phyloP scores from a whole-genome alignment of 2,888 invertebrate species.

The Amphimallon solstitiale region DNA sequence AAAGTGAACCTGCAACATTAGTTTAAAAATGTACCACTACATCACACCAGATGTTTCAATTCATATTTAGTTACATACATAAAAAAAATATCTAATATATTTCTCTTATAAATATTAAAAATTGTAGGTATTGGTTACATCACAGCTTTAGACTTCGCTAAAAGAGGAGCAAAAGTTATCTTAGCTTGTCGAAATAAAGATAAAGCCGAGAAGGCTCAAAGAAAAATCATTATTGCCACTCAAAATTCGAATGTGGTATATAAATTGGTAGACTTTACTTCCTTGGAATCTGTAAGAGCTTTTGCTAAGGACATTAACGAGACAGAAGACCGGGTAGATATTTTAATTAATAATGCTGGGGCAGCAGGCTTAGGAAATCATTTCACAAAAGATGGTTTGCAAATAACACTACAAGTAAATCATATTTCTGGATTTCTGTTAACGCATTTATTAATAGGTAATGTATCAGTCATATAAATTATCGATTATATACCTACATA shows the following conservation, averaged over 20 bases:
- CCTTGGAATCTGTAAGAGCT: conserved; percentile 66
- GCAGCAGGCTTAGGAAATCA: conserved; percentile 63
- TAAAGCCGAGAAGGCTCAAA: conserved; percentile 39
- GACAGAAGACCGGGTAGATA: conserved; percentile 67
- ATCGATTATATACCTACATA: too few species aligned
- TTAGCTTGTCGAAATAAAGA: conserved; percentile 64
- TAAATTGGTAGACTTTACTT: conserved; percentile 66
- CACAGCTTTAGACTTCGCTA: conserved; percentile 60
- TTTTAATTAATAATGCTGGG: conserved; percentile 74
- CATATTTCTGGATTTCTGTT: conserved; percentile 64
- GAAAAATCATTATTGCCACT: conserved; percentile 52
- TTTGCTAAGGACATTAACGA: conserved; percentile 70
- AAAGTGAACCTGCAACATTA: too few species aligned
- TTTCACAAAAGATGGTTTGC: conserved; percentile 71
- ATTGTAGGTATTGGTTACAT: conserved; percentile 63
- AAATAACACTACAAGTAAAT: conserved; percentile 63
- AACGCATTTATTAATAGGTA: conserved; percentile 68
- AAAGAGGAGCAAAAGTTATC: conserved; percentile 66
- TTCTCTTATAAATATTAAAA: too few species aligned
- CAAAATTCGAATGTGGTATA: conserved; percentile 56
- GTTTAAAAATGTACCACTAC: too few species aligned
- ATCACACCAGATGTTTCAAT: conserved; percentile 44
- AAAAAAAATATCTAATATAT: too few species aligned
- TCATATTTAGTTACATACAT: too few species aligned
- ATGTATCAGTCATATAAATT: too few species aligned